These are phyloP conservation scores for Calliphora vicina DNA, from an alignment of 1,140 invertebrate species.

Conservation along the genomic window DNA sequence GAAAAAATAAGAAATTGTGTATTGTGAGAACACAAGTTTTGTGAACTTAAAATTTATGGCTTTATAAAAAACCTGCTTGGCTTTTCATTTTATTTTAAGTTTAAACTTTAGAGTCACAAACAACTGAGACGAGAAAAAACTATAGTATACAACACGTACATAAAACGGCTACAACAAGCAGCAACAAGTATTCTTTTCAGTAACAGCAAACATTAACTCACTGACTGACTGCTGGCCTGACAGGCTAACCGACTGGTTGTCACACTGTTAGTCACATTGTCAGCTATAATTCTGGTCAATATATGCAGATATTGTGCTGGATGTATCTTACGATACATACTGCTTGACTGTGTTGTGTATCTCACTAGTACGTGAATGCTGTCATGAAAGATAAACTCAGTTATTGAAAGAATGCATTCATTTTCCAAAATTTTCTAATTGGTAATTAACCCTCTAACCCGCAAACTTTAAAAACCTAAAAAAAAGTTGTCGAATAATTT, in stretches of 20 bases:
- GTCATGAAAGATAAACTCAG: neutral
- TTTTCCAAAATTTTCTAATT: neutral
- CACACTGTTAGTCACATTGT: constrained; percentile 22
- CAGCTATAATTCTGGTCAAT: constrained; percentile 5
- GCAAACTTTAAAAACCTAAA: too few relatives aligned
- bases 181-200: constrained; percentile 23
- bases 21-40: constrained; percentile 39
- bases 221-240: neutral
- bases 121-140: neutral
- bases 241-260: constrained; percentile 24
- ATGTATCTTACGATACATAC: too few relatives aligned
- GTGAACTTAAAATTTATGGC: constrained; percentile 45
- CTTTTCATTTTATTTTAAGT: constrained; percentile 14
- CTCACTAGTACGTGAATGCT: neutral
- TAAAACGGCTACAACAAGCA: constrained; percentile 3
- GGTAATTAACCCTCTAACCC: too few relatives aligned
- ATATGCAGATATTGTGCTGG: neutral
- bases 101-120: neutral
- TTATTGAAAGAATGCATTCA: neutral
- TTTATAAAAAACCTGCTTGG: constrained; percentile 44
- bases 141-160: constrained; percentile 6
- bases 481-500: too few relatives aligned
- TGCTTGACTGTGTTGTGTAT: neutral
- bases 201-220: neutral
- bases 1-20: constrained; percentile 39